Base-by-base conservation (phyloP, 2,888 invertebrate species). In the Timema cristinae region DNA sequence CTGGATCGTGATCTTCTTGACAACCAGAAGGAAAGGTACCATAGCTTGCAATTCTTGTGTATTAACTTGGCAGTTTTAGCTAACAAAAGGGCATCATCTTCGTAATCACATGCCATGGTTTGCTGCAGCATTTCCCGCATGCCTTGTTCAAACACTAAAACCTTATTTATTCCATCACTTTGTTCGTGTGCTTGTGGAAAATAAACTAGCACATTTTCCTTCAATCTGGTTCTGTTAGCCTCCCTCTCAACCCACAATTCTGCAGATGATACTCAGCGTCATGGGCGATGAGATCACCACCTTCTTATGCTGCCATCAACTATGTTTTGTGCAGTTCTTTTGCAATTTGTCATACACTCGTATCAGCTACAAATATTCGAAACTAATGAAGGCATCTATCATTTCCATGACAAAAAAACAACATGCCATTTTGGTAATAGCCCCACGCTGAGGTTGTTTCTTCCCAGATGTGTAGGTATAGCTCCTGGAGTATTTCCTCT, bases 161-260 rank as follows among this genome's bases (percentile, higher is more conserved):
- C 5, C 47, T 66, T 66, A 66, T 66, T 10, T 32, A 6, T 66
- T 66, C 66, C 66, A 66, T 70, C 66, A 67, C 47, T 67, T 69
- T 69, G 70, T 63, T 69, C 70, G 5, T 69, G 66, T 67, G 70
- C 68, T 67, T 69, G 67, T 32, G 70, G 70, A 63, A 69, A 69
- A 67, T 67, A 63, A 32, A 7, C 63, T 68, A 69, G 63, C 51
- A 70, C 47, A 68, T 70, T 15, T 48, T 70, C 63, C 70, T 70
- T 70, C 50, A 70, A 32, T 61, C 70, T 61, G 5, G 63, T 63
- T 16, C 47, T 72, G 72, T 72, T 71, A 49, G 11, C 47, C 72
- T 71, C 63, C 47, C 47, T 72, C 50, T 32, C 61, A 71, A 72
- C 52, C 2, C 70, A 52, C 2, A 4, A 2, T 4, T 4, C 54